Percentiles rank a stretch among this genome's conserved stretches.
Evolutionary conservation across 2,797 vertebrate species (phyloP).

Genomic region (Tadarida brasiliensis): DNA sequence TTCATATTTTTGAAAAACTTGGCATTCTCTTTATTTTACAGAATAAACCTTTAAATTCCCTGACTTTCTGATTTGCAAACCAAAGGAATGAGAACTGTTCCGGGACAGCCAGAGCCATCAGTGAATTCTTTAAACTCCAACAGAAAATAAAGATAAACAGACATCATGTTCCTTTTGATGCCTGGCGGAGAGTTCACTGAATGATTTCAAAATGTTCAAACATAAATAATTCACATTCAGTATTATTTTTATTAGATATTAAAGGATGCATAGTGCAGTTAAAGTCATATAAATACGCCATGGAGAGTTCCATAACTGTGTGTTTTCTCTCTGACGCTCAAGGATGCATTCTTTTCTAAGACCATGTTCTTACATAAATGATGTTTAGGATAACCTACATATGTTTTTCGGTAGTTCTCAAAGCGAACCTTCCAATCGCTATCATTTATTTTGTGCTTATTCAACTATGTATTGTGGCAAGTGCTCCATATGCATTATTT

Average conservation of each 20-base stretch:
- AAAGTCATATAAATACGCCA: background rate
- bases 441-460: background rate
- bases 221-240: background rate
- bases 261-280: background rate
- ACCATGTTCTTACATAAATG: background rate
- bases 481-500: background rate
- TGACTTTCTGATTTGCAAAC: background rate
- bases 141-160: constrained; percentile 11
- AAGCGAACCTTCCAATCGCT: background rate
- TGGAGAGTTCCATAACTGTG: background rate
- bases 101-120: background rate
- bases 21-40: background rate
- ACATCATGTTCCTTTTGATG: background rate
- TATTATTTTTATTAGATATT: background rate
- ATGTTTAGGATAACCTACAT: background rate
- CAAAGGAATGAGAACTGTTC: background rate
- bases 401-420: background rate
- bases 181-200: background rate
- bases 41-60: background rate
- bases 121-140: background rate
- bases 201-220: constrained; percentile 17
- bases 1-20: background rate
- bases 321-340: background rate
- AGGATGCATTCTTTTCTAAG: background rate
- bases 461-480: background rate